These are phyloP conservation scores for Pelobates cultripes DNA, from an alignment of 2,797 vertebrate species.

Conservation along the genomic window DNA sequence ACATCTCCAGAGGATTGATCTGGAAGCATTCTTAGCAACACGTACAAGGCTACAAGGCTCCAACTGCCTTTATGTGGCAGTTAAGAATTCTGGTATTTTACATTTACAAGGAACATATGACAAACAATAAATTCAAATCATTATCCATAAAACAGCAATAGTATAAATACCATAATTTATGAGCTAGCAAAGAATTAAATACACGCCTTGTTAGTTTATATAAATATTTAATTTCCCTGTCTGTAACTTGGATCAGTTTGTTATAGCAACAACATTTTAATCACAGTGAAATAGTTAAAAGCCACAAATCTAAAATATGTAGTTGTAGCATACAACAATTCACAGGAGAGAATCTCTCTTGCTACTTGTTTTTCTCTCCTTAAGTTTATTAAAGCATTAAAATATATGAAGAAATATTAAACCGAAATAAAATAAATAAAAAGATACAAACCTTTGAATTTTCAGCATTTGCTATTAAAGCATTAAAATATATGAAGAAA, in stretches of 20 bases:
- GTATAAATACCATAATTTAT: neutral
- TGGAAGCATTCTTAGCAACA: conserved; percentile 8
- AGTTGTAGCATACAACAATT: neutral
- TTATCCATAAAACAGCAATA: neutral
- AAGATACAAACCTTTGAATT: too few relatives aligned
- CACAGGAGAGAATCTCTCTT: too few relatives aligned
- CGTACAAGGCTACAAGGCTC: neutral
- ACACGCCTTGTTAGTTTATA: conserved; percentile 1
- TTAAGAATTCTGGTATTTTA: neutral
- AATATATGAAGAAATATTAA: neutral
- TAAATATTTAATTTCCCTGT: conserved; percentile 21
- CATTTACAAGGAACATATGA: neutral
- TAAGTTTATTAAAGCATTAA: neutral
- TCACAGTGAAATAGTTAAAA: neutral
- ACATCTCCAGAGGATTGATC: conserved; percentile 21
- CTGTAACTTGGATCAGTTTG: neutral
- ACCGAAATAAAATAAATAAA: too few relatives aligned
- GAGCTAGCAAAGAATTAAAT: neutral
- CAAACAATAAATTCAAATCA: neutral
- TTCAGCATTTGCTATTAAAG: too few relatives aligned
- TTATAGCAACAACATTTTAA: conserved; percentile 16
- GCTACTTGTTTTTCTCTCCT: too few relatives aligned
- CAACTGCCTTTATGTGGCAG: neutral
- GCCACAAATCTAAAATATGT: neutral
- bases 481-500: neutral